A percentile compares a stretch with the other conserved stretches of the same genome.
These are phyloP conservation scores for Hippocampus mohnikei DNA, from an alignment of 2,113 vertebrate genomes.

Conservation along the genomic window DNA sequence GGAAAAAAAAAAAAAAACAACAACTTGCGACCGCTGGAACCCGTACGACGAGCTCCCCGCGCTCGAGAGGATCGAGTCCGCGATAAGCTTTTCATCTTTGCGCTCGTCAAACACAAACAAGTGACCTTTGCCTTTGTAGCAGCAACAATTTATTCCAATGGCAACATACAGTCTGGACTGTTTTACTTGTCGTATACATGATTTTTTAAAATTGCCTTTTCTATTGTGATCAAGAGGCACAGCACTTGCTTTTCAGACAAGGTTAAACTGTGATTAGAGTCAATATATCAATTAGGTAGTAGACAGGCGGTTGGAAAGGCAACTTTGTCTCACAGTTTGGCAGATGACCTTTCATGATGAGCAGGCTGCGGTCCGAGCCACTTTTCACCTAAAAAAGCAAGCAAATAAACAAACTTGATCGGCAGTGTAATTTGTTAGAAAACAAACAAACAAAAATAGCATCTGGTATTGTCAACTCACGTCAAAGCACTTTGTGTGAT, in stretches of 20 bases:
- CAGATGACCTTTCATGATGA: slow-evolving; percentile 8
- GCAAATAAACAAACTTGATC: background rate
- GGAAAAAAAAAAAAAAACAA: too few relatives aligned
- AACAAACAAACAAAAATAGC: background rate
- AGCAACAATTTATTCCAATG: background rate
- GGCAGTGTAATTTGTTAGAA: background rate
- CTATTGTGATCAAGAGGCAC: slow-evolving; percentile 7
- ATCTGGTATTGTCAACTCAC: too few relatives aligned
- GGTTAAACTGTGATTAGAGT: background rate
- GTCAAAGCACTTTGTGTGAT: too few relatives aligned
- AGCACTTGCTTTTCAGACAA: background rate
- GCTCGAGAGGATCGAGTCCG: slow-evolving; percentile 11
- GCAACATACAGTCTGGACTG: background rate
- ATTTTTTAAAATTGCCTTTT: background rate
- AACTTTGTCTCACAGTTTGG: slow-evolving; percentile 59
- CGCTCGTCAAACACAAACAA: slow-evolving; percentile 1
- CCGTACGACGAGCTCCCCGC: slow-evolving; percentile 40
- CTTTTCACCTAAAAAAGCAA: slow-evolving; percentile 70
- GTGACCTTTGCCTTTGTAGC: background rate
- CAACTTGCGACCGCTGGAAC: slow-evolving; percentile 28
- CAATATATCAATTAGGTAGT: background rate
- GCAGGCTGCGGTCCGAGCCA: slow-evolving; percentile 70
- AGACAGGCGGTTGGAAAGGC: background rate
- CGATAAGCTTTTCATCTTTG: background rate
- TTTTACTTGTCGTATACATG: background rate